Percentiles rank a stretch among this genome's conserved stretches.
Conservation (phyloP, 2,113 vertebrate species). For the Galbula dea region DNA sequence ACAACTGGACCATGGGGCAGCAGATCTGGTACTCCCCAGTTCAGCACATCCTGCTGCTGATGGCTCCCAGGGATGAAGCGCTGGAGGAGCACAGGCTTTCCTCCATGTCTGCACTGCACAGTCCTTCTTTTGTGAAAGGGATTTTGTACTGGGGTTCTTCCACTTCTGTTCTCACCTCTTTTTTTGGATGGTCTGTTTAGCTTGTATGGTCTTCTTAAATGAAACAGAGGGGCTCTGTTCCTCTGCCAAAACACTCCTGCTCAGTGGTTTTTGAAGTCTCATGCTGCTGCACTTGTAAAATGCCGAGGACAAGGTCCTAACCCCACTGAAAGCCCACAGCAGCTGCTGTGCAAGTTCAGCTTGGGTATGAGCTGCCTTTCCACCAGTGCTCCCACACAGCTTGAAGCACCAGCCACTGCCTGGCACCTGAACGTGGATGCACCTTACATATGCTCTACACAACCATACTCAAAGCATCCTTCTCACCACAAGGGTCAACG, state of each 20-base stretch:
- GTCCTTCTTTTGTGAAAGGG: not conserved
- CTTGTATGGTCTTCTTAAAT: not conserved
- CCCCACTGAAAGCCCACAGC: not conserved
- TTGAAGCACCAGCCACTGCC: not conserved
- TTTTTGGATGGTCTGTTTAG: not conserved
- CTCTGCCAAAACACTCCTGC: not conserved
- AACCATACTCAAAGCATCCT: not conserved
- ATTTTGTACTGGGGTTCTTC: not conserved
- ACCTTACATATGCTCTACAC: fast-evolving
- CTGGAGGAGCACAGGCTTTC: not conserved
- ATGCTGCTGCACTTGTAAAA: not conserved
- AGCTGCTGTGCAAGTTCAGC: not conserved
- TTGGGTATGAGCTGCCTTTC: not conserved
- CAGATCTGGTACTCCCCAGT: not conserved
- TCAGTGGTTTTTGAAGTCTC: not conserved
- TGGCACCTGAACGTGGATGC: fast-evolving
- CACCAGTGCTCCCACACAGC: not conserved
- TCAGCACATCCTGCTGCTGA: fast-evolving
- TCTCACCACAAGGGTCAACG: fast-evolving
- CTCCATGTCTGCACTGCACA: not conserved
- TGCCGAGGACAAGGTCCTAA: not conserved
- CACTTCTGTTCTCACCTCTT: not conserved
- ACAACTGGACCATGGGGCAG: fast-evolving
- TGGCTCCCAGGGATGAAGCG: not conserved
- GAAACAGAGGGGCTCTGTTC: not conserved